Evolutionary conservation across 2,797 vertebrate species (phyloP).

Genomic region (Eulemur mongoz): DNA sequence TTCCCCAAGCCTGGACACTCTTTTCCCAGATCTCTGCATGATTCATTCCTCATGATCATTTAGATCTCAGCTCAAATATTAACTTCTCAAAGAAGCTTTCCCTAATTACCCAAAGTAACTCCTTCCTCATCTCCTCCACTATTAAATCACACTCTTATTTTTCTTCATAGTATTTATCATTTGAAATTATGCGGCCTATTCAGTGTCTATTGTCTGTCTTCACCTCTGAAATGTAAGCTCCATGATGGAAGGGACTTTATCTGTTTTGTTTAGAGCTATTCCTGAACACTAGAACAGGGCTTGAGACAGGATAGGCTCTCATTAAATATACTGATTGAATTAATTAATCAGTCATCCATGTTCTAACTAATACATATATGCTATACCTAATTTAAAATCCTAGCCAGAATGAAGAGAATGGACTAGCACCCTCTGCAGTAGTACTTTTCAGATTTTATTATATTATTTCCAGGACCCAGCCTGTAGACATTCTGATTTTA

Average conservation of each 20-base stretch:
- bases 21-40: not conserved
- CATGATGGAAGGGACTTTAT: not conserved
- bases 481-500: conserved; percentile 14
- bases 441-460: not conserved
- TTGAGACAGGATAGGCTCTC: not conserved
- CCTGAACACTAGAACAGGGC: not conserved
- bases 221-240: not conserved
- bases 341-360: not conserved
- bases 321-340: not conserved
- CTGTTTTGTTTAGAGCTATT: not conserved
- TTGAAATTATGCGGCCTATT: not conserved
- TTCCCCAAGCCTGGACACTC: not conserved
- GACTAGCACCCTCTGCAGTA: not conserved
- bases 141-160: not conserved
- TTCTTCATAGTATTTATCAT: not conserved
- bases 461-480: not conserved
- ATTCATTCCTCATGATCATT: not conserved
- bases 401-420: not conserved
- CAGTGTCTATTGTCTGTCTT: not conserved
- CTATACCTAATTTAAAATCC: not conserved
- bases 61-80: not conserved
- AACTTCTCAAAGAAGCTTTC: not conserved
- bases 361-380: not conserved
- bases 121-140: not conserved
- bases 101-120: not conserved